Conservation (phyloP, 2,113 vertebrate species). For the Brachirus orientalis region DNA sequence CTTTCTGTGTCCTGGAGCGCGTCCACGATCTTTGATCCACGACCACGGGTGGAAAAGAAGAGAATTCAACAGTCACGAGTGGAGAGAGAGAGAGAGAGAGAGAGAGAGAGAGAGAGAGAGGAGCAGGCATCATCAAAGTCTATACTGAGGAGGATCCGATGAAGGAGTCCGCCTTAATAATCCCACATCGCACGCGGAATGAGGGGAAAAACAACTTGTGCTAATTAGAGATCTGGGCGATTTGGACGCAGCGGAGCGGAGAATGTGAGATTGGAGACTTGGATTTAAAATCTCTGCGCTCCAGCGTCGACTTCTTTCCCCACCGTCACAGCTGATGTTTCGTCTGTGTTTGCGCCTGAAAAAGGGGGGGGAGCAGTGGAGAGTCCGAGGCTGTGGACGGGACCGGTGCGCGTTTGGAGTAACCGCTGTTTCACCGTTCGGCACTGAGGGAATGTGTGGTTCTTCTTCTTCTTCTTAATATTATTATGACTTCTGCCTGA, state of each 20-base stretch:
- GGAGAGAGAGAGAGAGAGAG: constrained; percentile 33
- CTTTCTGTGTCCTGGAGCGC: constrained; percentile 62
- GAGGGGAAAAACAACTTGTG: too few species aligned
- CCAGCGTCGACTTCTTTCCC: constrained; percentile 29
- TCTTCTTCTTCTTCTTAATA: too few species aligned
- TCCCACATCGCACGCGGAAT: constrained; percentile 72
- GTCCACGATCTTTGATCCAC: constrained; percentile 56
- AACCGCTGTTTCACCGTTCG: too few species aligned
- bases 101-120: neutral
- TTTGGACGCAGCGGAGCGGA: constrained; percentile 33
- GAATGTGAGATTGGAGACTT: constrained; percentile 37
- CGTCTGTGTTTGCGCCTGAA: too few species aligned
- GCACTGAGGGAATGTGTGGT: too few species aligned
- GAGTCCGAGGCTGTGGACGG: too few species aligned
- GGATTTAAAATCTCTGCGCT: constrained; percentile 28
- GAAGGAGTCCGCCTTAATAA: constrained; percentile 65
- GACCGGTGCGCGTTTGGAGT: too few species aligned
- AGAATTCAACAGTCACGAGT: neutral
- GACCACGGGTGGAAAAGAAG: too few species aligned
- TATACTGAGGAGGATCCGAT: constrained; percentile 63
- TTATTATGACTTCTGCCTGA: too few species aligned
- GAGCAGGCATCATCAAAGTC: constrained; percentile 64
- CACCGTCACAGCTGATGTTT: neutral
- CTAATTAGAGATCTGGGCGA: constrained; percentile 61
- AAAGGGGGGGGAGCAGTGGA: too few species aligned